Base-by-base conservation (phyloP, 2,888 invertebrate genomes). In the Papilio gigon region DNA sequence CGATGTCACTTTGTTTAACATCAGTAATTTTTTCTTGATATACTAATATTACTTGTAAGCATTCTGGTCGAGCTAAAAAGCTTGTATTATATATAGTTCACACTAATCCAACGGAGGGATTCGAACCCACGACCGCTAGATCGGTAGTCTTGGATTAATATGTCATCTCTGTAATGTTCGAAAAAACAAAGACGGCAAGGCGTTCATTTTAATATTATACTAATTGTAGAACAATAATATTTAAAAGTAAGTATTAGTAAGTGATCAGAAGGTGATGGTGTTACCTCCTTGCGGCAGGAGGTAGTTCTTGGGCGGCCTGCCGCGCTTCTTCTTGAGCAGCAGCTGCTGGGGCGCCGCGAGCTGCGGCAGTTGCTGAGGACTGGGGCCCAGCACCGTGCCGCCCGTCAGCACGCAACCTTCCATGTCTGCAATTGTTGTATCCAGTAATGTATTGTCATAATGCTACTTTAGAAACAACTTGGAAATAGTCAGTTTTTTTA, bases 281-380 rank as follows among this genome's bases (percentile, higher is more conserved):
- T 44, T 75, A 88, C 88, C 88, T 71, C 83, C 79, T 59, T 84
- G 71, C 0, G 87, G 85, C 78, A 88, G 77, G 75, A 86, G 82
- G 79, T 89, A 92, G 83, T 91, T 91, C 88, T 92, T 92, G 47
- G 91, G 91, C 65, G 92, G 92, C 37, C 92, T 84, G 40, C 92
- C 92, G 1, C 92, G 82, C 76, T 87, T 88, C 67, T 86, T 74
- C 83, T 90, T 91, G 59, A 91, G 81, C 47, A 91, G 81, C 75
- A 91, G 83, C 75, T 89, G 89, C 35, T 89, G 89, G 1, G 85
- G 73, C 14, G 86, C 79, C 4, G 86, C 72, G 58, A 82, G 74
- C 63, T 75, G 78, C 14, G 81, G 67, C 33, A 78, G 71, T 64
- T 74, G 72, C 11, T 73, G 75, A 0, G 81, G 76, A 30, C 69